Percentiles rank a stretch among this genome's conserved stretches.
Evolutionary conservation across 2,797 vertebrate species (phyloP).

Genomic region (Propithecus perrieri): DNA sequence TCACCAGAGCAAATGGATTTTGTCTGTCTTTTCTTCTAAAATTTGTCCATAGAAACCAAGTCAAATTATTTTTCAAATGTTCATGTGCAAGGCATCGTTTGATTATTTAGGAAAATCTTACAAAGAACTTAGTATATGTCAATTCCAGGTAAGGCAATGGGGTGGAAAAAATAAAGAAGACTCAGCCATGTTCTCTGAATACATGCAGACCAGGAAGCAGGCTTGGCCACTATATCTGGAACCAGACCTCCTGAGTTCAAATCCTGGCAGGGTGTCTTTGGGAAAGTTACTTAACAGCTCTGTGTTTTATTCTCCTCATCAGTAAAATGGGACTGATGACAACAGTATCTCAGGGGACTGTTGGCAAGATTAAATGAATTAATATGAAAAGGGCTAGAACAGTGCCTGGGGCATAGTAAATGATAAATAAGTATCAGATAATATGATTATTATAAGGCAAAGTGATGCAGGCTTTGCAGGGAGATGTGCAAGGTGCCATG

Average conservation of each 20-base stretch:
- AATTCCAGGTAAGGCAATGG: not conserved
- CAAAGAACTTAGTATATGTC: not conserved
- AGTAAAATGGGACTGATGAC: not conserved
- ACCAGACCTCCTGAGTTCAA: not conserved
- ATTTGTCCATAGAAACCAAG: not conserved
- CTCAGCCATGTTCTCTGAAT: not conserved
- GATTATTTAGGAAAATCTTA: not conserved
- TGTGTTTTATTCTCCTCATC: not conserved
- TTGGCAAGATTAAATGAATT: constrained; percentile 16
- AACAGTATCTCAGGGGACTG: not conserved
- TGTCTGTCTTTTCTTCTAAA: not conserved
- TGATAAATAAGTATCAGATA: not conserved
- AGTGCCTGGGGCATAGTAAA: not conserved
- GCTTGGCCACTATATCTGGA: not conserved
- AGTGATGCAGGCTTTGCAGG: not conserved
- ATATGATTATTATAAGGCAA: not conserved
- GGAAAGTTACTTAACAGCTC: not conserved
- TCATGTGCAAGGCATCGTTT: not conserved
- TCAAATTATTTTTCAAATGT: not conserved
- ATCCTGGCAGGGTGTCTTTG: not conserved
- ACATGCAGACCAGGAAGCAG: not conserved
- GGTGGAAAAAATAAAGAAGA: not conserved
- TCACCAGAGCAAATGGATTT: not conserved
- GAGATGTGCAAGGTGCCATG: not conserved
- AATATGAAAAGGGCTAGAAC: not conserved